phyloP scores from a whole-genome alignment of 2,888 invertebrate genomes.

The Chrysomela aeneicollis region DNA sequence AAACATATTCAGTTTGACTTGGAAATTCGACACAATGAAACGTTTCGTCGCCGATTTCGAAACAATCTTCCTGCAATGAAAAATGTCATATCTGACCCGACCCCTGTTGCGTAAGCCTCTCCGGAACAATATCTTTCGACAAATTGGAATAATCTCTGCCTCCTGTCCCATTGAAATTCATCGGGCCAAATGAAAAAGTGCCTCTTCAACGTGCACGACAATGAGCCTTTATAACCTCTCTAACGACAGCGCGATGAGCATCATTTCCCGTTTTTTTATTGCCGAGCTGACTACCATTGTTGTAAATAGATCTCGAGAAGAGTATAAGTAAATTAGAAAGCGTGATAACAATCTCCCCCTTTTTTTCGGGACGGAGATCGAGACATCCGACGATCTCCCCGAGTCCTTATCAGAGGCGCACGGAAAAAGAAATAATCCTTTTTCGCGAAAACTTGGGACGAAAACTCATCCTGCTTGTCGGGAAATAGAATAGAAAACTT shows the following conservation, averaged over 20 bases:
- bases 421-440: not conserved
- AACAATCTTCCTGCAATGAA: too few relatives aligned
- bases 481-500: too few relatives aligned
- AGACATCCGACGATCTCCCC: slow-evolving; percentile 46
- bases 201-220: slow-evolving; percentile 33
- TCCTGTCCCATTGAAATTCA: slow-evolving; percentile 32
- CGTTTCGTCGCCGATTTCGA: too few relatives aligned
- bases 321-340: slow-evolving; percentile 84
- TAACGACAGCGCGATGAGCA: slow-evolving; percentile 39
- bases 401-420: slow-evolving; percentile 22
- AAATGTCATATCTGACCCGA: not conserved
- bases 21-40: not conserved
- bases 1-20: too few relatives aligned
- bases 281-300: slow-evolving; percentile 57
- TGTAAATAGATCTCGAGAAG: slow-evolving; percentile 79
- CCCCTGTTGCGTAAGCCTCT: not conserved
- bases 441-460: not conserved
- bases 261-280: slow-evolving; percentile 57
- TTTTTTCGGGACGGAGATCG: slow-evolving; percentile 54
- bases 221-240: slow-evolving; percentile 37
- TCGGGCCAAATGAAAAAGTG: slow-evolving; percentile 35
- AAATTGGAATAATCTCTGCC: slow-evolving; percentile 34
- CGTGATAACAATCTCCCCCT: slow-evolving; percentile 80
- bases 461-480: not conserved
- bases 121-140: slow-evolving; percentile 26